Conservation (phyloP, 2,888 invertebrate species). For the Trichacis sp. region DNA sequence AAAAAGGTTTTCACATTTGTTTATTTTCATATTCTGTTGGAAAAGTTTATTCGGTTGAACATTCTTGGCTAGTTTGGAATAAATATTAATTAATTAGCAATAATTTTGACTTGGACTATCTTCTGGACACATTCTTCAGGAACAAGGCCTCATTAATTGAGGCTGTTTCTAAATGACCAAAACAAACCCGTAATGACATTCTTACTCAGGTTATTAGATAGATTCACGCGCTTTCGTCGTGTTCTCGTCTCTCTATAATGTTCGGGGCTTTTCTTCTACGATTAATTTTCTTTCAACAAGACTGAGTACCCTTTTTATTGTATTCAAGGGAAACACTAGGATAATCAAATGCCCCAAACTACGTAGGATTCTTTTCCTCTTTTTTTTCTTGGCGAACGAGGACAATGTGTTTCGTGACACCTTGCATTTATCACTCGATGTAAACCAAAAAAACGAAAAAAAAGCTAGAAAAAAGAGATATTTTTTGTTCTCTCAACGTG, state of each 20-base stretch:
- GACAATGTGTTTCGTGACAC: background rate
- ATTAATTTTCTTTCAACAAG: background rate
- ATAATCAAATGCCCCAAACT: background rate
- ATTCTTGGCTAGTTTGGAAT: no score
- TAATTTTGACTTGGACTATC: no score
- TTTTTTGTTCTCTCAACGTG: background rate
- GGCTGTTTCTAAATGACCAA: conserved; percentile 4
- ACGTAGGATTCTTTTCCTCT: background rate
- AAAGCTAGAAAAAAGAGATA: background rate
- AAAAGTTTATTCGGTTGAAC: no score
- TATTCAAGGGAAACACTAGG: background rate
- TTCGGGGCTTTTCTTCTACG: background rate
- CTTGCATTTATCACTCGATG: background rate
- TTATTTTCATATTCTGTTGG: no score
- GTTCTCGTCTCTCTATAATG: background rate
- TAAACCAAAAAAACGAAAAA: background rate
- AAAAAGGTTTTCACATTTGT: no score
- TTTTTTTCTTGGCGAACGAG: background rate
- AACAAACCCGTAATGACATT: conserved; percentile 17
- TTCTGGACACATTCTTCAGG: no score
- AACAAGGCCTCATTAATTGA: no score
- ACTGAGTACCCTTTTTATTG: background rate
- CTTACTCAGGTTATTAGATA: conserved; percentile 19
- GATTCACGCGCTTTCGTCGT: background rate
- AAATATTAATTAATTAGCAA: no score